phyloP scores from a whole-genome alignment of 1,140 invertebrate genomes.

The Antheraea pernyi region DNA sequence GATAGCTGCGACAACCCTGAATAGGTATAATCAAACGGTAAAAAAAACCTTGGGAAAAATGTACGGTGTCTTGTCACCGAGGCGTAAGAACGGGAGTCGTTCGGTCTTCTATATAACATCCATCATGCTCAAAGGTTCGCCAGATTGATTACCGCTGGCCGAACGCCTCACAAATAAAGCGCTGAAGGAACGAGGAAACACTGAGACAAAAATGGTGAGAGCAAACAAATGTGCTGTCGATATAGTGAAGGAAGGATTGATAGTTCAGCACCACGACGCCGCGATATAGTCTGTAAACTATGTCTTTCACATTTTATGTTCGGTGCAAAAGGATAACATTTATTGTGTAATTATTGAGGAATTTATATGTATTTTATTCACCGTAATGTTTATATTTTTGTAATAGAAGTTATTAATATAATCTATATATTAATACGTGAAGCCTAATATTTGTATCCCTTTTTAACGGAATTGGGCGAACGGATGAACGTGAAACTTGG shows the following conservation, averaged over 20 bases:
- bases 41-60: constrained; percentile 36
- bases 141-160: constrained; percentile 66
- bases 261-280: constrained; percentile 38
- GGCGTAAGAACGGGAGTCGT: constrained; percentile 25
- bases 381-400: too few relatives aligned
- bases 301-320: background rate
- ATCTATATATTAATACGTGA: too few relatives aligned
- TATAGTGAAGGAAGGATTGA: constrained; percentile 73
- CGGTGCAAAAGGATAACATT: too few relatives aligned
- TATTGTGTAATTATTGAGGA: too few relatives aligned
- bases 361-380: too few relatives aligned
- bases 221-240: constrained; percentile 76
- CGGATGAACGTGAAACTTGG: too few relatives aligned
- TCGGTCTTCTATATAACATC: constrained; percentile 49
- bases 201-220: constrained; percentile 73
- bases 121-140: constrained; percentile 62
- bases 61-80: constrained; percentile 36
- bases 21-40: constrained; percentile 24
- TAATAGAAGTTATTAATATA: too few relatives aligned
- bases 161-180: constrained; percentile 50
- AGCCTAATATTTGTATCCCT: too few relatives aligned
- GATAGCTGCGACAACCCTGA: constrained; percentile 24
- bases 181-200: constrained; percentile 42
- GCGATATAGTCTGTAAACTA: background rate
- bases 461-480: too few relatives aligned